phyloP scores from a whole-genome alignment of 2,888 invertebrate species.

The Luffia ferchaultella region DNA sequence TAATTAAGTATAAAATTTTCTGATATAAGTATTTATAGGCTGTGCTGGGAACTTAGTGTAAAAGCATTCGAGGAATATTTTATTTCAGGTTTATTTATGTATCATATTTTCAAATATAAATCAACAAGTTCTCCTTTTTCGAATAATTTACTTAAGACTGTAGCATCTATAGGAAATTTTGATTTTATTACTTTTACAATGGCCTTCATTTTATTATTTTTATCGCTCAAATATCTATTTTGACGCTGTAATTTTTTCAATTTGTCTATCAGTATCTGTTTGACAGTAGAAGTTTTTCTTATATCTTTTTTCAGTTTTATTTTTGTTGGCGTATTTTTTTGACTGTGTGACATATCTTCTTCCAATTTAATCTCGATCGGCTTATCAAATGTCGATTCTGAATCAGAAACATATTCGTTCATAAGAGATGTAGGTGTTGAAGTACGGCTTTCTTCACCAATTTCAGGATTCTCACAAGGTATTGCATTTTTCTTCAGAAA shows the following conservation, averaged over 20 bases:
- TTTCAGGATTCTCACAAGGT: not conserved
- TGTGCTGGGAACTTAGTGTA: too few relatives aligned
- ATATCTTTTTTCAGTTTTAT: not conserved
- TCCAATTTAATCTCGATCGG: not conserved
- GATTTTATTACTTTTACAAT: not conserved
- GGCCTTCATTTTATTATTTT: not conserved
- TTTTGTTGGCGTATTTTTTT: not conserved
- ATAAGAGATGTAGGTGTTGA: not conserved
- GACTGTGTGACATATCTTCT: too few relatives aligned
- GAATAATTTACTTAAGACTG: not conserved
- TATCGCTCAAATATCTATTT: not conserved
- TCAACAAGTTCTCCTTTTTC: not conserved
- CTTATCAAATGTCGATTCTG: not conserved
- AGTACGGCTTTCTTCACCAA: not conserved
- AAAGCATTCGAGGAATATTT: too few relatives aligned
- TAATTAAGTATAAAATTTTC: too few relatives aligned
- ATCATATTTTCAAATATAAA: not conserved
- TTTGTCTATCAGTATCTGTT: not conserved
- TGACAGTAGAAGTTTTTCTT: not conserved
- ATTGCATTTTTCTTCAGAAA: not conserved
- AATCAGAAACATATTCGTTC: not conserved
- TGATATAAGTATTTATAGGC: too few relatives aligned
- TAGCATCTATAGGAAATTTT: not conserved
- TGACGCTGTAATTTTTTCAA: not conserved
- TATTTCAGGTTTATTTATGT: not conserved